Evolutionary conservation across 2,113 vertebrate species (phyloP).

Genomic region (Paraplagusia blochii): DNA sequence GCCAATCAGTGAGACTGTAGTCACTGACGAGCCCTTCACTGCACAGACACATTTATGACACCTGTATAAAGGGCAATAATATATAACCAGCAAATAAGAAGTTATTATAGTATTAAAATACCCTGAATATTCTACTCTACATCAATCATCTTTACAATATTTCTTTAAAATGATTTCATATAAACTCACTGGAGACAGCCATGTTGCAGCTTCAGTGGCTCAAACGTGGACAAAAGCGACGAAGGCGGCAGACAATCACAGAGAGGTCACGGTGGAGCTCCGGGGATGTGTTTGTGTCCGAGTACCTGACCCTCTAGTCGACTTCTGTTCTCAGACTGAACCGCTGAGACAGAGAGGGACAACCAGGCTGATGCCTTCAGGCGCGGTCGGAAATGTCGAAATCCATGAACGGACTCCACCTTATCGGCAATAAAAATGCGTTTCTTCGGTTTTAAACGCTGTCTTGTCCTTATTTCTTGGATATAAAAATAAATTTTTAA

Average conservation of each 20-base stretch:
- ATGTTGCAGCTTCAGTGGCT: slow-evolving; percentile 30
- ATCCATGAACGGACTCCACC: neutral
- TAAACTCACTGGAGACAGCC: slow-evolving; percentile 4
- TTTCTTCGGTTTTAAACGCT: neutral
- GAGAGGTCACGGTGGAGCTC: neutral
- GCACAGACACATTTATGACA: too few relatives aligned
- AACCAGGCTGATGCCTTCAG: slow-evolving; percentile 32
- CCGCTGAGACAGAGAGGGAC: too few relatives aligned
- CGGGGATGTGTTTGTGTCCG: neutral
- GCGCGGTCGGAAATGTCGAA: slow-evolving; percentile 19
- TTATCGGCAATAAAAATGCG: neutral
- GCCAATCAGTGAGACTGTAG: too few relatives aligned
- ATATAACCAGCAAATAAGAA: too few relatives aligned
- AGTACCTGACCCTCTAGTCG: neutral
- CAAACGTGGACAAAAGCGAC: neutral
- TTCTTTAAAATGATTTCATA: too few relatives aligned
- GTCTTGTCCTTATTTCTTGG: too few relatives aligned
- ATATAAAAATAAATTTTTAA: too few relatives aligned
- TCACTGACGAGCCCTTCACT: too few relatives aligned
- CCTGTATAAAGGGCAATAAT: too few relatives aligned
- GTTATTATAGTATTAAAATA: too few relatives aligned
- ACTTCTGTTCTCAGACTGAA: neutral
- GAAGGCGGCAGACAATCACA: neutral
- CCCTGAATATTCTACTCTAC: too few relatives aligned
- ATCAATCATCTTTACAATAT: too few relatives aligned